These are phyloP conservation scores for Oriolus oriolus DNA, from an alignment of 2,113 vertebrate species.

Conservation along the genomic window DNA sequence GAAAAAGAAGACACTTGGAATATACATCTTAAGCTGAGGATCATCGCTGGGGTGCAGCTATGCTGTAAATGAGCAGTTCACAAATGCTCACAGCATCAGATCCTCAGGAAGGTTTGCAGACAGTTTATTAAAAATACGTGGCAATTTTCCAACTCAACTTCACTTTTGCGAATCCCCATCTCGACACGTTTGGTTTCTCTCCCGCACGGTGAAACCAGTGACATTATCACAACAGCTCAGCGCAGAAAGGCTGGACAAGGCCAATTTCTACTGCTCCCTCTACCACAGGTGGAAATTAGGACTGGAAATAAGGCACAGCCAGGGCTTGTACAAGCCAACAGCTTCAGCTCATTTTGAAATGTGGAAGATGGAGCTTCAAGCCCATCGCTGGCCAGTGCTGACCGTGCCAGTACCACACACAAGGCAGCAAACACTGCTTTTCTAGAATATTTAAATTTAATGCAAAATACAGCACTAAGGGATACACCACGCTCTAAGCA, in stretches of 20 bases:
- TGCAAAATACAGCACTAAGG: background rate
- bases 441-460: background rate
- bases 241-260: background rate
- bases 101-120: background rate
- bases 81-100: background rate
- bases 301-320: rapidly evolving
- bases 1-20: background rate
- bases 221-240: background rate
- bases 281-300: rapidly evolving
- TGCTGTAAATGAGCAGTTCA: background rate
- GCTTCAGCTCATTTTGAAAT: background rate
- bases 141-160: background rate
- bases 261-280: background rate
- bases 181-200: background rate
- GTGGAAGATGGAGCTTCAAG: background rate
- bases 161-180: background rate
- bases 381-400: background rate
- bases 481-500: background rate
- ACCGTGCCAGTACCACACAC: rapidly evolving
- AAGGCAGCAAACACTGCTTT: background rate
- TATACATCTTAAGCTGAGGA: background rate
- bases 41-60: background rate
- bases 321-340: background rate
- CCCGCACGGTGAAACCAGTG: background rate
- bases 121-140: background rate